Conservation (phyloP, 1,140 invertebrate species). For the Drosophila nannoptera region DNA sequence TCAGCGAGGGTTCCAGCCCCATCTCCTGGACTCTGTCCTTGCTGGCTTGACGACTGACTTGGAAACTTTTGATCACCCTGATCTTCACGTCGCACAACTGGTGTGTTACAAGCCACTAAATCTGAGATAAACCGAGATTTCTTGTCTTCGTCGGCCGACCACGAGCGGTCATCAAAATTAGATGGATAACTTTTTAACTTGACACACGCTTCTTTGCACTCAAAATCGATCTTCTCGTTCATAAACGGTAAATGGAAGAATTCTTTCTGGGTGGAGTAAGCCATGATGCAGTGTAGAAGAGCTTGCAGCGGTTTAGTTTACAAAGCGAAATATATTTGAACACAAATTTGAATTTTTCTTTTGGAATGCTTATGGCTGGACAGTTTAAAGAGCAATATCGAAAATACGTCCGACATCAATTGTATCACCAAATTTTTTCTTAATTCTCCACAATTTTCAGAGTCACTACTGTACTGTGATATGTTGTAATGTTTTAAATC, state of each 20-base stretch:
- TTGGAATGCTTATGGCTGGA: constrained; percentile 34
- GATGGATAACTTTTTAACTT: constrained; percentile 71
- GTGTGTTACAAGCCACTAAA: constrained; percentile 59
- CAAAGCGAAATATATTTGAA: constrained; percentile 35
- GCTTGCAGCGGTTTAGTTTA: constrained; percentile 6
- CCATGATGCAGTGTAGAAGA: constrained; percentile 41
- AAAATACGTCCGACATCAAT: constrained; percentile 51
- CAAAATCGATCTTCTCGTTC: constrained; percentile 50
- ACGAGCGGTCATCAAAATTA: constrained; percentile 65
- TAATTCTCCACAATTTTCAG: constrained; percentile 42
- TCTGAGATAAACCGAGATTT: constrained; percentile 67
- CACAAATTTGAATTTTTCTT: constrained; percentile 35
- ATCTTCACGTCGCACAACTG: constrained; percentile 7
- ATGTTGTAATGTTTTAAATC: background rate
- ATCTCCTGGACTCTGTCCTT: too few species aligned
- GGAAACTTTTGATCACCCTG: too few species aligned
- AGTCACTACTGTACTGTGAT: constrained; percentile 32
- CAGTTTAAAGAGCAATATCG: constrained; percentile 38
- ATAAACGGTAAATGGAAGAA: constrained; percentile 72
- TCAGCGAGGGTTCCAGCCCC: too few species aligned
- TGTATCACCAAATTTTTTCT: constrained; percentile 33
- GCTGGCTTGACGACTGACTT: too few species aligned
- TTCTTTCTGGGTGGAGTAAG: constrained; percentile 71
- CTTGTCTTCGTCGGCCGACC: constrained; percentile 57
- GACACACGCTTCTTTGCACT: constrained; percentile 56